Percentiles rank a stretch among this genome's conserved stretches.
These are phyloP conservation scores for Caenorhabditis imperialis DNA, from an alignment of 2,888 invertebrate species.

Conservation along the genomic window DNA sequence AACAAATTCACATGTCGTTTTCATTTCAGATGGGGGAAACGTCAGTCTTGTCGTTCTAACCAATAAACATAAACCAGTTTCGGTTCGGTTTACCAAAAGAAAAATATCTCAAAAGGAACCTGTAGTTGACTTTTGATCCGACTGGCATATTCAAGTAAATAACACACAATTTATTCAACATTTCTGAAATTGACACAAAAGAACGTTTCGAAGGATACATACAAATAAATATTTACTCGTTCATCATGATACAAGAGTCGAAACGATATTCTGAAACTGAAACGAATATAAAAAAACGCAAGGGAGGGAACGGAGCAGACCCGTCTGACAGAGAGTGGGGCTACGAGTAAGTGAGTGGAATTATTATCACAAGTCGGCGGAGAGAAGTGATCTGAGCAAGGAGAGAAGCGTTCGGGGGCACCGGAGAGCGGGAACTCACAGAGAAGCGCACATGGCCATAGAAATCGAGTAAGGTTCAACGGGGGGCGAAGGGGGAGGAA, in stretches of 20 bases:
- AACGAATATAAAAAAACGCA: neutral
- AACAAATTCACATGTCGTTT: too few species aligned
- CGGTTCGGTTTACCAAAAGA: neutral
- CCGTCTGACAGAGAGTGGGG: constrained; percentile 16
- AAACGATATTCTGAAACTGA: constrained; percentile 24
- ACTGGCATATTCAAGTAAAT: too few species aligned
- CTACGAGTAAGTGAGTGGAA: constrained; percentile 25
- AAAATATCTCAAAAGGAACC: constrained; percentile 24
- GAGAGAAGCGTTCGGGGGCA: constrained; percentile 11
- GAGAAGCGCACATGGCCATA: constrained; percentile 46
- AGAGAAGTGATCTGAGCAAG: constrained; percentile 29
- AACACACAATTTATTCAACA: too few species aligned
- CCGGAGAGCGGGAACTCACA: constrained; percentile 34
- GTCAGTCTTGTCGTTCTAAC: constrained; percentile 9
- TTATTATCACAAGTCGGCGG: constrained; percentile 22
- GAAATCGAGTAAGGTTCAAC: constrained; percentile 30
- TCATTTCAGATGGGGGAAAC: constrained; percentile 6
- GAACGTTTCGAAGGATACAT: constrained; percentile 18
- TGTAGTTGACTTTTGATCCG: constrained; percentile 5
- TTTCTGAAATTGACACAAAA: constrained; percentile 13
- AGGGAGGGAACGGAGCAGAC: constrained; percentile 8
- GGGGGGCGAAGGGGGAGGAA: constrained; percentile 5
- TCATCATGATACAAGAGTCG: constrained; percentile 37
- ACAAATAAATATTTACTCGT: constrained; percentile 26
- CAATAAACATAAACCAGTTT: constrained; percentile 26